A percentile compares a stretch with the other conserved stretches of the same genome.
Conservation (phyloP, 2,797 vertebrate genomes). For the Halcyon leucocephala region DNA sequence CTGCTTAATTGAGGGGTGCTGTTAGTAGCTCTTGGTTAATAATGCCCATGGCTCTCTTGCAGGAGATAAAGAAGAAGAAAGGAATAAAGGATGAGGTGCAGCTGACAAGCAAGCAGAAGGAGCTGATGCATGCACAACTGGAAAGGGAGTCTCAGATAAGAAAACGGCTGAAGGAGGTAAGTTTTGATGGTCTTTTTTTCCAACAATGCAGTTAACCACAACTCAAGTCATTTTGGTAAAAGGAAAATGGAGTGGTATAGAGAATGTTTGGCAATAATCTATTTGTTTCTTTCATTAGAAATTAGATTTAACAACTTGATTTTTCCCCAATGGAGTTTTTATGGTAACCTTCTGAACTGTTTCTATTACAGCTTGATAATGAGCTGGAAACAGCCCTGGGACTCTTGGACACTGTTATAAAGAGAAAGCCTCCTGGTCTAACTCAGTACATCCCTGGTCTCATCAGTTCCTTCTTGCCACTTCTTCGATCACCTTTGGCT, state of each 20-base stretch:
- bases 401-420: slow-evolving; percentile 85
- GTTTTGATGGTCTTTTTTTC: neutral
- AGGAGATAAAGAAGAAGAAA: slow-evolving; percentile 98
- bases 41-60: neutral
- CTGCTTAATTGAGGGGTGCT: neutral
- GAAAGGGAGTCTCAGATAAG: slow-evolving; percentile 90
- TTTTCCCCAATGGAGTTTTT: neutral
- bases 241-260: neutral
- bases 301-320: neutral
- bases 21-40: neutral
- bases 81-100: slow-evolving; percentile 97
- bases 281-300: neutral
- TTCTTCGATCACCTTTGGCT: slow-evolving; percentile 91
- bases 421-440: slow-evolving; percentile 83
- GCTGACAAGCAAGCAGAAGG: slow-evolving; percentile 95
- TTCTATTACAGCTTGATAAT: slow-evolving; percentile 84
- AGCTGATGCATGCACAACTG: slow-evolving; percentile 91
- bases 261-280: neutral
- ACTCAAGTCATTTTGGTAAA: neutral
- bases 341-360: neutral
- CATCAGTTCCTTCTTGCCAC: slow-evolving; percentile 87
- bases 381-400: slow-evolving; percentile 87
- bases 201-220: neutral
- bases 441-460: slow-evolving; percentile 90
- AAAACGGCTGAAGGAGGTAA: slow-evolving; percentile 87